These are phyloP conservation scores for Sander lucioperca DNA, from an alignment of 2,113 vertebrate species.

Conservation along the genomic window DNA sequence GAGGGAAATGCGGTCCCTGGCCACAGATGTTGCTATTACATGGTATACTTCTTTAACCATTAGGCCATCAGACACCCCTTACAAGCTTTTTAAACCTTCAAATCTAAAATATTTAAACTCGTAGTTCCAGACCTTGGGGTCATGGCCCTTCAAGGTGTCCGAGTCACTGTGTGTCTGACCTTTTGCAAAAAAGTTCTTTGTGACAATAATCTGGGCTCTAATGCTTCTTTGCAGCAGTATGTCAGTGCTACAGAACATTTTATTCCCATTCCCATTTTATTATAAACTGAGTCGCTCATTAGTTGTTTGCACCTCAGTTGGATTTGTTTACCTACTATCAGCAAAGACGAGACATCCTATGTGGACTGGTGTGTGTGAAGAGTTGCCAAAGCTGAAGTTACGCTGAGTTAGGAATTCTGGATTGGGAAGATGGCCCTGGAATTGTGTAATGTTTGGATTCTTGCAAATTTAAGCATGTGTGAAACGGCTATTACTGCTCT, in stretches of 20 bases:
- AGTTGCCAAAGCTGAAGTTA: slow-evolving; percentile 27
- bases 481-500: slow-evolving; percentile 6
- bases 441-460: not conserved
- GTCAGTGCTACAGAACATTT: not conserved
- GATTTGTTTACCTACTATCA: slow-evolving; percentile 32
- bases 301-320: slow-evolving; percentile 1
- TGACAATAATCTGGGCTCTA: not conserved
- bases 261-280: slow-evolving; percentile 2
- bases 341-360: slow-evolving; percentile 5
- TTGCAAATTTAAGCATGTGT: slow-evolving; percentile 23
- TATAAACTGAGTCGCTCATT: slow-evolving; percentile 20
- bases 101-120: not conserved
- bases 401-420: slow-evolving; percentile 19
- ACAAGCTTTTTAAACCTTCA: not conserved
- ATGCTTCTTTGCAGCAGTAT: not conserved
- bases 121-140: not conserved
- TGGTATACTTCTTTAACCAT: not conserved
- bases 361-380: slow-evolving; percentile 27
- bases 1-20: no score
- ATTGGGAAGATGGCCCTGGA: slow-evolving; percentile 21
- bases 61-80: not conserved
- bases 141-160: not conserved
- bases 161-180: not conserved
- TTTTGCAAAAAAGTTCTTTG: not conserved
- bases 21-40: not conserved